phyloP scores from a whole-genome alignment of 2,113 vertebrate species.

The Laticauda colubrina region DNA sequence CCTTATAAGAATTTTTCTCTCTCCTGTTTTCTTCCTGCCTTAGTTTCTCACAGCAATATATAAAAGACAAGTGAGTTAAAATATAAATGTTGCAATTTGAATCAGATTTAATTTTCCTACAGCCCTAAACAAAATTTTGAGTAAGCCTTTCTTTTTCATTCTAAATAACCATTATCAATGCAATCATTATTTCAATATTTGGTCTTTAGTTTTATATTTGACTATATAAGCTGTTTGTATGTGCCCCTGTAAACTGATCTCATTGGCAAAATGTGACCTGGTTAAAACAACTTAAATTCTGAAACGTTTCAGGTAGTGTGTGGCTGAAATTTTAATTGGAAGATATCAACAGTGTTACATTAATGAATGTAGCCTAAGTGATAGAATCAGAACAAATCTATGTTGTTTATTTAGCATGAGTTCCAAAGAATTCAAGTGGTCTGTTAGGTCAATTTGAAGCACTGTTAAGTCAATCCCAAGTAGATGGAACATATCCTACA shows the following conservation, averaged over 20 bases:
- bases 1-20: neutral
- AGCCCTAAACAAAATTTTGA: neutral
- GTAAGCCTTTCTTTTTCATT: neutral
- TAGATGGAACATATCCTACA: neutral
- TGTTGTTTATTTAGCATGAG: neutral
- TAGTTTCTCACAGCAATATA: neutral
- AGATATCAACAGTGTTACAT: neutral
- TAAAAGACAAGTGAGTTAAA: neutral
- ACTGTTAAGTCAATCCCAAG: neutral
- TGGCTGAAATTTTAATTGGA: neutral
- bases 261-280: neutral
- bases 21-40: neutral
- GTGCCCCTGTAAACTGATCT: neutral
- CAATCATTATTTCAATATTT: neutral
- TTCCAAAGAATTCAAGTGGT: neutral
- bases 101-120: neutral
- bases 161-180: neutral
- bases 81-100: neutral
- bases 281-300: neutral
- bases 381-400: neutral
- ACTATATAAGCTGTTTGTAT: neutral
- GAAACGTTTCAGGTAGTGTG: neutral
- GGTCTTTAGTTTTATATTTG: too few relatives aligned
- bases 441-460: neutral
- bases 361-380: neutral